phyloP scores from a whole-genome alignment of 2,888 invertebrate species.

The Rapana venosa region DNA sequence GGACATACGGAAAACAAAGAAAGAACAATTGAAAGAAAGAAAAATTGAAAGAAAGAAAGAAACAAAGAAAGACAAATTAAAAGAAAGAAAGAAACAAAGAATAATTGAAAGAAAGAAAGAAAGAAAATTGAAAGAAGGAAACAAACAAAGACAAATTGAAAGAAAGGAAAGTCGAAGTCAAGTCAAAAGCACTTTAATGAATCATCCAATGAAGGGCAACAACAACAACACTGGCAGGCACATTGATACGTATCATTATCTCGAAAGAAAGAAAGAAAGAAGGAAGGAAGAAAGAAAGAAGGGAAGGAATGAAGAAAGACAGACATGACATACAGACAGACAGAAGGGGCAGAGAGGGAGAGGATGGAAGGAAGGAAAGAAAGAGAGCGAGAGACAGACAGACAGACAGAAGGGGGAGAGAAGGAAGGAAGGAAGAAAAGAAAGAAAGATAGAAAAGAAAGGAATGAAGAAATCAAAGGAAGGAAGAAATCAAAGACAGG shows the following conservation, averaged over 20 bases:
- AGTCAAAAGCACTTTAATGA: neutral
- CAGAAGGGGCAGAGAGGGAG: neutral
- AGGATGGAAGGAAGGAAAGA: neutral
- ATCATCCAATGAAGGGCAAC: too few relatives aligned
- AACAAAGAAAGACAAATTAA: neutral
- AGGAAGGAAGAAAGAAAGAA: neutral
- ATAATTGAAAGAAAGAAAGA: neutral
- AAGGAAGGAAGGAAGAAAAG: neutral
- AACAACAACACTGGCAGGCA: too few relatives aligned
- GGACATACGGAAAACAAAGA: neutral
- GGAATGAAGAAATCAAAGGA: too few relatives aligned
- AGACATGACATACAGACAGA: too few relatives aligned
- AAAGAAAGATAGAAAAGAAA: neutral
- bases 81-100: neutral
- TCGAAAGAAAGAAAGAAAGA: neutral
- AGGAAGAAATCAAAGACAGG: neutral
- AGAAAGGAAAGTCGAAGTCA: neutral
- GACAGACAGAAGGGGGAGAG: neutral
- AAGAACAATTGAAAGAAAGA: conserved; percentile 32
- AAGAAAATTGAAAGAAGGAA: neutral
- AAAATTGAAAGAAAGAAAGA: neutral
- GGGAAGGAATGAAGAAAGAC: neutral
- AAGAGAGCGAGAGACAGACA: neutral
- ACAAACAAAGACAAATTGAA: neutral
- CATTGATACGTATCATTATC: too few relatives aligned